phyloP scores from a whole-genome alignment of 2,888 invertebrate genomes.

The Stenolophus ochropezus region DNA sequence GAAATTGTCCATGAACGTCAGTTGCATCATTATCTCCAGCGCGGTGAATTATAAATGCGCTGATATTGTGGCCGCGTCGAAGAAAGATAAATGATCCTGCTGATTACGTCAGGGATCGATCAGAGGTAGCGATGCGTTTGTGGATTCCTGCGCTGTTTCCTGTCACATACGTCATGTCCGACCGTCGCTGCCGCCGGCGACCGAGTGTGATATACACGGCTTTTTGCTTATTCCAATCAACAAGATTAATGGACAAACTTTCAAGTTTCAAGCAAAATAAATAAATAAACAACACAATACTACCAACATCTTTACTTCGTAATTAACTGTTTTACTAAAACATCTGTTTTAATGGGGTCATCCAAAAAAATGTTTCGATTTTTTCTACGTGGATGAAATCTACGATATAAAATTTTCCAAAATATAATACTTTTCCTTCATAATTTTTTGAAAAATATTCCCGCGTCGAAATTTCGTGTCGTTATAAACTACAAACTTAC shows the following conservation, averaged over 20 bases:
- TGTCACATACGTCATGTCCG: constrained; percentile 6
- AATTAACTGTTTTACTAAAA: no score
- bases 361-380: no score
- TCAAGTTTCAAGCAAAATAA: background rate
- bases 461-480: no score
- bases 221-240: background rate
- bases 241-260: background rate
- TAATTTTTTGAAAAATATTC: no score
- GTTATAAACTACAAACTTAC: no score
- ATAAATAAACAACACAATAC: no score
- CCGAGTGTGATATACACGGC: background rate
- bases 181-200: background rate
- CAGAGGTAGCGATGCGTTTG: background rate
- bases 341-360: no score
- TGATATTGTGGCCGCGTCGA: background rate
- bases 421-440: no score
- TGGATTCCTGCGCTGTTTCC: background rate
- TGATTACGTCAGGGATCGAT: constrained; percentile 19
- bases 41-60: background rate
- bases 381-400: no score
- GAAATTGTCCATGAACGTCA: background rate
- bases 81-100: constrained; percentile 1
- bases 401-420: no score
- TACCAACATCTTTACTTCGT: no score
- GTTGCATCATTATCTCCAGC: background rate